These are phyloP conservation scores for Zaprionus taronus DNA, from an alignment of 1,140 invertebrate species.

Conservation along the genomic window DNA sequence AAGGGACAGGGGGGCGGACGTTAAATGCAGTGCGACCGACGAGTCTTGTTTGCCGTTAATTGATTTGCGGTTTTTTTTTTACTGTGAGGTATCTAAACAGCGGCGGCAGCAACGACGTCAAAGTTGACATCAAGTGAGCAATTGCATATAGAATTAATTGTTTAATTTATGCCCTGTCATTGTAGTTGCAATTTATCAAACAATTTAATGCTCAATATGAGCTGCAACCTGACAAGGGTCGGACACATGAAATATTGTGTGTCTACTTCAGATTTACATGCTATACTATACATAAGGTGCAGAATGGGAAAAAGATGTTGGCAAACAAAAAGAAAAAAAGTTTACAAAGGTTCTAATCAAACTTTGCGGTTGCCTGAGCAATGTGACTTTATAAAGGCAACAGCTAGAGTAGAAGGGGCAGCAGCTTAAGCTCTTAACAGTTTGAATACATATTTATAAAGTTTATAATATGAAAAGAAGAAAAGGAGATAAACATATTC, in stretches of 20 bases:
- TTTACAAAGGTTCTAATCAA: not conserved
- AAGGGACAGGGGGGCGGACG: not conserved
- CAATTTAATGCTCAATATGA: constrained; percentile 13
- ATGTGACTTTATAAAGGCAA: not conserved
- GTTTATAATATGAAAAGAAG: not conserved
- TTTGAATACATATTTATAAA: not conserved
- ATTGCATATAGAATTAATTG: not conserved
- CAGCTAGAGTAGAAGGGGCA: not conserved
- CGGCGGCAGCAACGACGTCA: not conserved
- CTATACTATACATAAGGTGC: not conserved
- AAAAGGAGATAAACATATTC: not conserved
- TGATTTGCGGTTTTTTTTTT: constrained; percentile 61
- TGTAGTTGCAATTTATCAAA: constrained; percentile 21
- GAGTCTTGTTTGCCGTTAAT: constrained; percentile 46
- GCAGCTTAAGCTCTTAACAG: not conserved
- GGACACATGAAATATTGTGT: not conserved
- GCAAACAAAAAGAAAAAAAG: not conserved
- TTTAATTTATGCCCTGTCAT: constrained; percentile 3
- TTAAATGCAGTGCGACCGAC: constrained; percentile 13
- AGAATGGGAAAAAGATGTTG: not conserved
- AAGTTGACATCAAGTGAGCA: not conserved
- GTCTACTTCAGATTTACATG: not conserved
- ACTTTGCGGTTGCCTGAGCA: constrained; percentile 3
- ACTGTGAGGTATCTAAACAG: constrained; percentile 3
- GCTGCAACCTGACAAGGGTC: not conserved